Evolutionary conservation across 2,888 invertebrate genomes (phyloP).

Genomic region (Allophyes oxyacanthae): DNA sequence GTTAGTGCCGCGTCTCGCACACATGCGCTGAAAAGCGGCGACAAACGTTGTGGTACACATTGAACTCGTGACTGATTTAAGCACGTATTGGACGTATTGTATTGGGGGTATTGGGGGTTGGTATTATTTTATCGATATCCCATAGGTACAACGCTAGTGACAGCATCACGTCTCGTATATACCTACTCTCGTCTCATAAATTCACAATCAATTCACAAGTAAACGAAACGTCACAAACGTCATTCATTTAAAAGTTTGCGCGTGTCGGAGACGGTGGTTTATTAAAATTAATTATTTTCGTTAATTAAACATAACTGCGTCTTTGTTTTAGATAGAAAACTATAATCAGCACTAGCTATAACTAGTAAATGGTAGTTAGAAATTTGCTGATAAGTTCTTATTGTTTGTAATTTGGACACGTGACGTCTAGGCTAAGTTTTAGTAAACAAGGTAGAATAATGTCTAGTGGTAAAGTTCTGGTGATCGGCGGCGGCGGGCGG

Average conservation of each 20-base stretch:
- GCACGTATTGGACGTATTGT: too few relatives aligned
- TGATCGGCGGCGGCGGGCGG: constrained; percentile 97
- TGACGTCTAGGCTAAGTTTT: constrained; percentile 54
- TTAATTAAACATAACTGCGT: constrained; percentile 38
- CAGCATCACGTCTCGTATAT: background rate
- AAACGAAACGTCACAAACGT: constrained; percentile 59
- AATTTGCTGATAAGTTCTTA: constrained; percentile 7
- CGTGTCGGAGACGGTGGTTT: constrained; percentile 67
- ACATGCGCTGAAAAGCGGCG: too few relatives aligned
- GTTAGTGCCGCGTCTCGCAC: too few relatives aligned
- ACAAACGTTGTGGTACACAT: too few relatives aligned
- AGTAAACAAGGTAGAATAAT: constrained; percentile 65
- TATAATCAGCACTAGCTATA: constrained; percentile 14
- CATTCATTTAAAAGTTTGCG: constrained; percentile 77
- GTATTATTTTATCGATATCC: constrained; percentile 30
- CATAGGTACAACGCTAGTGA: constrained; percentile 16
- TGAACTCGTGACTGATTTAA: too few relatives aligned
- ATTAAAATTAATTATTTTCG: constrained; percentile 42
- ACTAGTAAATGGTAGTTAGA: constrained; percentile 21
- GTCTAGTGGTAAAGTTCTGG: constrained; percentile 90
- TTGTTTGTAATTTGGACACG: constrained; percentile 57
- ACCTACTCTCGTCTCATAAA: too few relatives aligned
- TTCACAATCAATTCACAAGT: constrained; percentile 15
- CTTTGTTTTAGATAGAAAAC: constrained; percentile 19
- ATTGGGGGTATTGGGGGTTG: too few relatives aligned